phyloP scores from a whole-genome alignment of 92 coral and sea anemone species.

The Plumapathes pennacea region DNA sequence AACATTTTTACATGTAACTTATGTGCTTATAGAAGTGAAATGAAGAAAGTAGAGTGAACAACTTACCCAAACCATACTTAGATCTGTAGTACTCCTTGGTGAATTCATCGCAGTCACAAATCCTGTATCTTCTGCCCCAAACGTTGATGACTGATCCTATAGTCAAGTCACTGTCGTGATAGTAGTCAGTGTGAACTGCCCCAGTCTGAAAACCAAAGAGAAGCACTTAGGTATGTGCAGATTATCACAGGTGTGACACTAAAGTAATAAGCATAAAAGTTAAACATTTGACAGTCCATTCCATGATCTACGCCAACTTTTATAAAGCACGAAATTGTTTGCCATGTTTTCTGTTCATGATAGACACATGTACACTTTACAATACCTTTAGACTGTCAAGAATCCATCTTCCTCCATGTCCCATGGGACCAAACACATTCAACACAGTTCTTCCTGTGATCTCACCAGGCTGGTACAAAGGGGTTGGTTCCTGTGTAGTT shows the following conservation, averaged over 20 bases:
- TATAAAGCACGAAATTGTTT: too few relatives aligned
- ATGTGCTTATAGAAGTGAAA: too few relatives aligned
- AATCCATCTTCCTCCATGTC: slow-evolving; percentile 98
- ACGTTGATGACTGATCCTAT: slow-evolving; percentile 85
- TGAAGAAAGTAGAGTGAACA: neutral
- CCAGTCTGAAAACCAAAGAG: slow-evolving; percentile 69
- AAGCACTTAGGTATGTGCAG: neutral
- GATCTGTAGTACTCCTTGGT: slow-evolving; percentile 89
- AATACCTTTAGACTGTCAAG: slow-evolving; percentile 85
- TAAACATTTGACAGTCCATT: too few relatives aligned
- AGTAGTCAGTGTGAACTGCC: slow-evolving; percentile 85
- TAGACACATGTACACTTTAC: neutral
- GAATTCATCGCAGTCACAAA: slow-evolving; percentile 95
- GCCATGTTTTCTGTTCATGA: too few relatives aligned
- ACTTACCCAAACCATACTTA: slow-evolving; percentile 86
- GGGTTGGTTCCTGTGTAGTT: slow-evolving; percentile 65
- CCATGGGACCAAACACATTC: slow-evolving; percentile 99
- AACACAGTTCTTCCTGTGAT: slow-evolving; percentile 93
- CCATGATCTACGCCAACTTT: too few relatives aligned
- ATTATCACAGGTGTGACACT: neutral
- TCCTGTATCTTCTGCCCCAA: slow-evolving; percentile 83
- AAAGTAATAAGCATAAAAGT: too few relatives aligned
- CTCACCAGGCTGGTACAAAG: slow-evolving; percentile 88
- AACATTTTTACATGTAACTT: too few relatives aligned
- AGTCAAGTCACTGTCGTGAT: slow-evolving; percentile 88